Evolutionary conservation across 2,113 vertebrate genomes (phyloP).

Genomic region (Pterocles burchelli): DNA sequence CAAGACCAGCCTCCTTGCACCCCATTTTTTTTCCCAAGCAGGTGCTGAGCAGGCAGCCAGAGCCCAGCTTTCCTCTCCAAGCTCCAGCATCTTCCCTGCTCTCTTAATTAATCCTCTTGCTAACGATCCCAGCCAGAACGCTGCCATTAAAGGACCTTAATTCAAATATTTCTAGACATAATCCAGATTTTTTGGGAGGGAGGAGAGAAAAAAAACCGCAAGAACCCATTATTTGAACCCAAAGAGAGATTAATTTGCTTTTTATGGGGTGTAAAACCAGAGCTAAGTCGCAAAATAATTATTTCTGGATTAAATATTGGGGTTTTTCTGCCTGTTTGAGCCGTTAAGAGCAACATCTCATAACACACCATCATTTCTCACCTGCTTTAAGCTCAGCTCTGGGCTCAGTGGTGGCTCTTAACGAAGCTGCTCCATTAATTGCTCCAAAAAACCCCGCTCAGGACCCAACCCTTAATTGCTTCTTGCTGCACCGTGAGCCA

Average conservation of each 20-base stretch:
- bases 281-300: not conserved
- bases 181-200: fast-evolving
- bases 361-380: not conserved
- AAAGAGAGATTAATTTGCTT: not conserved
- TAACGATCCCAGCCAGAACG: not conserved
- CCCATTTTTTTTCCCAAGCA: no score
- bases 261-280: not conserved
- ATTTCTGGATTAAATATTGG: not conserved
- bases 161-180: fast-evolving
- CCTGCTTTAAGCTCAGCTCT: fast-evolving
- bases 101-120: no score
- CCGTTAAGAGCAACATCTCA: not conserved
- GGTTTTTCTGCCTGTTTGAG: not conserved
- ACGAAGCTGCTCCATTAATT: not conserved
- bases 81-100: no score
- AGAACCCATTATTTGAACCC: not conserved
- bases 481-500: not conserved
- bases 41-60: no score
- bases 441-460: not conserved
- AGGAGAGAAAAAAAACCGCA: not conserved
- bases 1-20: no score
- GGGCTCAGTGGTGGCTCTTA: no score
- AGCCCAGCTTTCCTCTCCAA: no score
- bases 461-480: not conserved
- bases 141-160: not conserved